Base-by-base conservation (phyloP, 2,888 invertebrate species). In the Drosophila koepferae region DNA sequence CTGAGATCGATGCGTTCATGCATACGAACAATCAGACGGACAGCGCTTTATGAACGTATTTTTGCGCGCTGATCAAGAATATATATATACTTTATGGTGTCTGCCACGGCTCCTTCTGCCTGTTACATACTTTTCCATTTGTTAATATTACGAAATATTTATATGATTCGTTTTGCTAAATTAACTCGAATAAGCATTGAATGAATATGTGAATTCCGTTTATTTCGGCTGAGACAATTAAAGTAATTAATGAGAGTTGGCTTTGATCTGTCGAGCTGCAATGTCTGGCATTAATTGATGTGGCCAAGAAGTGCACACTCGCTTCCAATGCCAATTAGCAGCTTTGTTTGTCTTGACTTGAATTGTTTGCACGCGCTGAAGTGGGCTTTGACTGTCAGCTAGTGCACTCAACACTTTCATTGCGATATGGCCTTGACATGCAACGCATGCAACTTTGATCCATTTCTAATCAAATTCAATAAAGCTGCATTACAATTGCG, bases 381-480 rank as follows among this genome's bases (percentile, higher is more conserved):
- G 68, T 34, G 48, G 16, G 10, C 36, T 40, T 14, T 40, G 38
- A 46, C 14, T 43, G 64, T 31, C 2, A 14, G 10, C 3, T 16
- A 16, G 12, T 8, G 38, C 55, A 40, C n/a, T 38, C 38, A 28
- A 31, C 54, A 34, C 51, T 58, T 53, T 66, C 72, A 49, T 56
- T 67, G 40, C 46, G 20, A 34, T 28, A 67, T 66, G 66, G 67
- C 66, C 67, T 67, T 67, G 56, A 67, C 18, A 40, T 12, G 54
- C 16, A n/a, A 2, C 18, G 18, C 34, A 18, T 23, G 74, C 54
- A 63, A 55, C 79, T 65, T 59, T 70, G 59, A 62, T 69, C 55
- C 70, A 62, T 62, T 62, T 74, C 79, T 82, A 87, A 87, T 86
- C 77, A 84, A 86, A 83, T 85, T 77, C 88, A 83, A 82, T 86